phyloP scores from a whole-genome alignment of 2,113 vertebrate species.

The Nerophis ophidion region DNA sequence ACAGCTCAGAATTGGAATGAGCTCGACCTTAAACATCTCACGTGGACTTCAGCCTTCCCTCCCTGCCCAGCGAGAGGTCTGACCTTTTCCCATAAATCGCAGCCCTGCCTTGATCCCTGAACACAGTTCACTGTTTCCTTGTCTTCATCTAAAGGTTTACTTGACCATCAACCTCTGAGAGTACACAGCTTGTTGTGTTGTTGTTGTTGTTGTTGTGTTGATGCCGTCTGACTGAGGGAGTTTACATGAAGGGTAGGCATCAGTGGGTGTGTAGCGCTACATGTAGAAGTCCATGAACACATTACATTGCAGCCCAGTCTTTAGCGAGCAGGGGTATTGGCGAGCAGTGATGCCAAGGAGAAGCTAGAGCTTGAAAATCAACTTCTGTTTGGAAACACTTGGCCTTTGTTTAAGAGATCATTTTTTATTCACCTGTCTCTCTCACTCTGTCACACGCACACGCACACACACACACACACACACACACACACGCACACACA shows the following conservation, averaged over 20 bases:
- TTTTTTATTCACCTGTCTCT: too few species aligned
- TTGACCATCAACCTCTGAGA: constrained; percentile 8
- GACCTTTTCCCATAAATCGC: constrained; percentile 37
- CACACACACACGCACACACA: too few species aligned
- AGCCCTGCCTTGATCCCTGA: constrained; percentile 15
- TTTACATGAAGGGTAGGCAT: not conserved
- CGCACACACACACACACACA: too few species aligned
- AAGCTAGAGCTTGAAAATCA: too few species aligned
- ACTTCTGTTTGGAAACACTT: too few species aligned
- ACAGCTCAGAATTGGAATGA: constrained; percentile 24
- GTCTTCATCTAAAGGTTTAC: constrained; percentile 2
- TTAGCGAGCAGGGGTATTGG: too few species aligned
- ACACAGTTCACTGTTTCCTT: constrained; percentile 1
- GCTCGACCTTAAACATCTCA: constrained; percentile 1
- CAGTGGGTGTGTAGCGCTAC: not conserved
- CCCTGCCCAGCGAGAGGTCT: constrained; percentile 19
- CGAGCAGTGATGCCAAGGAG: too few species aligned
- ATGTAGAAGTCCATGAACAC: not conserved
- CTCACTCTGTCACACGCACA: too few species aligned
- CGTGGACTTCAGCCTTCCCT: constrained; percentile 2
- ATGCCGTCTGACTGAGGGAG: not conserved
- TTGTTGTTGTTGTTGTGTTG: not conserved
- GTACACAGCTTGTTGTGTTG: constrained; percentile 6
- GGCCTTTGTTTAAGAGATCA: too few species aligned
- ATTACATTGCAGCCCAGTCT: too few species aligned